Base-by-base conservation (phyloP, 2,797 vertebrate species). In the Rhinella marina region DNA sequence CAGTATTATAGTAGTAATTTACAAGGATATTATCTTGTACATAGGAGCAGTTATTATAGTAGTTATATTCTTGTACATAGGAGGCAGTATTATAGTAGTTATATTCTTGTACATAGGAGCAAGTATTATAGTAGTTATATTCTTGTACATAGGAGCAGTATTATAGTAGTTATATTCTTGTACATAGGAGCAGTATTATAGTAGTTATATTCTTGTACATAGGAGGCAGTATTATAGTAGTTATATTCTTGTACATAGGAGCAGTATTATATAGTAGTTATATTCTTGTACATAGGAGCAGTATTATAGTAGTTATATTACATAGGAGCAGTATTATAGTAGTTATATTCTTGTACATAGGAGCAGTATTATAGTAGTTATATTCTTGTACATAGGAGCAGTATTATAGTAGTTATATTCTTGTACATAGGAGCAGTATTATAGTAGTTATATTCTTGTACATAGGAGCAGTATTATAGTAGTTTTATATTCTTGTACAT, bases 61-160 rank as follows among this genome's bases (percentile, higher is more conserved):
- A 68, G 25, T 64, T 64, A 64, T 64, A 64, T 64, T 25, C 62
- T 25, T 64, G 62, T 64, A 64, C 21, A 64, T 64, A 64, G 62
- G 62, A 64, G 4, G 64, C 64, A 68, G 64, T 68, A 68, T 68
- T 68, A 68, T 68, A 68, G n/a, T 68, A 68, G 10, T 68, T 68
- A 68, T 68, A 68, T 68, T 68, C 64, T 16, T 68, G 64, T 68
- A 68, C 5, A 68, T 68, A 68, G 64, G 62, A 14, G 64, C 64
- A 68, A 68, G 64, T 68, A 68, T 68, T 29, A 66, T 66, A 68
- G 64, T 68, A 68, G 64, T 68, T 68, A 68, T 68, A 68, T 68
- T 27, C 64, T 27, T 68, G 64, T 68, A 68, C 13, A 68, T 68
- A 68, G 25, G 25, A 68, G 25, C 25, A 68, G 64, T 68, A 68